phyloP scores from a whole-genome alignment of 2,797 vertebrate genomes.

The Hyperoplus immaculatus region DNA sequence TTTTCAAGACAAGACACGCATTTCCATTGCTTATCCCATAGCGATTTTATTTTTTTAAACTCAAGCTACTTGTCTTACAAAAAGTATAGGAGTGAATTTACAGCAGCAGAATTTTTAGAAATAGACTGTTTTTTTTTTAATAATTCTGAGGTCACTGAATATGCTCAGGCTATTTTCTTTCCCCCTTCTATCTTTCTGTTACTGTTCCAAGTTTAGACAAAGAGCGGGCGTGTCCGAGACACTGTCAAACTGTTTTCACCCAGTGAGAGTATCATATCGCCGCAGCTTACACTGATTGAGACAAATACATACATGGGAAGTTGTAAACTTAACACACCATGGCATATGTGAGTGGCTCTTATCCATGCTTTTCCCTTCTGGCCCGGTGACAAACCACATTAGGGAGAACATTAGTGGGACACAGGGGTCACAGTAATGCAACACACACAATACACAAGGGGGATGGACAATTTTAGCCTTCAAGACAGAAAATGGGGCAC shows the following conservation, averaged over 20 bases:
- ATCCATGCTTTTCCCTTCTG: constrained; percentile 42
- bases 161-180: background rate
- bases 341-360: constrained; percentile 43
- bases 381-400: constrained; percentile 66
- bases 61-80: background rate
- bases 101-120: background rate
- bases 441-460: constrained; percentile 40
- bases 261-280: constrained; percentile 47
- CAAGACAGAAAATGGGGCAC: constrained; percentile 39
- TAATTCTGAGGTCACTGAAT: background rate
- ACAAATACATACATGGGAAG: constrained; percentile 50
- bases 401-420: constrained; percentile 55
- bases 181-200: constrained; percentile 1
- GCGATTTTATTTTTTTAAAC: background rate
- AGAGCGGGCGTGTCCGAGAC: constrained; percentile 25
- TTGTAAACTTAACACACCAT: constrained; percentile 44
- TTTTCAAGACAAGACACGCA: too few species aligned
- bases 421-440: constrained; percentile 48
- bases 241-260: constrained; percentile 43
- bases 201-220: constrained; percentile 27
- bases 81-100: background rate
- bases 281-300: constrained; percentile 39
- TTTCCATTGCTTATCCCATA: background rate
- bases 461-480: constrained; percentile 29
- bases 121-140: background rate